Evolutionary conservation across 2,888 invertebrate genomes (phyloP), one percentile per base, ranked within the genome.

Genomic region (Chrysolina haemoptera): DNA sequence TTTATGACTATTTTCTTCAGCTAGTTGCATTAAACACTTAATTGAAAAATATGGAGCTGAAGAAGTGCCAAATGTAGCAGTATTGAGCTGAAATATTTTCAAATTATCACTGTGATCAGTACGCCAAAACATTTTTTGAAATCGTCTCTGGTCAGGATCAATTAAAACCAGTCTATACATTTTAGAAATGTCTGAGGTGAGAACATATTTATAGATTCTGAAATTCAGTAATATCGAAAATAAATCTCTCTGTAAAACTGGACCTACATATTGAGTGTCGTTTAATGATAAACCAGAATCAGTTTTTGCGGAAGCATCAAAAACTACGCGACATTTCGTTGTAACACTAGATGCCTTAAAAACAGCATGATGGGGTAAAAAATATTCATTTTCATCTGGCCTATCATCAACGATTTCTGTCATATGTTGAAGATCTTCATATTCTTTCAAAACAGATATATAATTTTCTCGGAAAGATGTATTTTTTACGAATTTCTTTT

Each of bases 21-120:
- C 75, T 67, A 76, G 59, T 59, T 76, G 68, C 27, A 67, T n/a
- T 9, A 71, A n/a, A 18, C 76, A 79, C 53, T 83, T 22, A 0
- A 77, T 80, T 0, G 85, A 82, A 12, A 84, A 64, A 77, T 75
- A 86, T 16, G 85, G 80, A 9, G 83, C 82, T 8, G 81, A 71
- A 12, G 83, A 78, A 12, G 66, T 72, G 1, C 73, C 75, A 43
- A 70, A 75, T 6, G 72, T 76, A 41, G 76, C 72, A 14, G 73
- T 77, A 41, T 71, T 74, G 55, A 78, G 68, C 35, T 69, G 48
- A 70, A 77, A 80, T 18, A 65, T 40, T 66, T 68, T 68, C 43
- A 80, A 41, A 64, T 70, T 64, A 48, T 73, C 46, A 11, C 40
- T 48, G 22, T 70, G 71, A 53, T 74, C 41, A 20, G 67, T 43